Evolutionary conservation across 2,888 invertebrate species (phyloP).

Genomic region (Drosophila nr. perissopoda): DNA sequence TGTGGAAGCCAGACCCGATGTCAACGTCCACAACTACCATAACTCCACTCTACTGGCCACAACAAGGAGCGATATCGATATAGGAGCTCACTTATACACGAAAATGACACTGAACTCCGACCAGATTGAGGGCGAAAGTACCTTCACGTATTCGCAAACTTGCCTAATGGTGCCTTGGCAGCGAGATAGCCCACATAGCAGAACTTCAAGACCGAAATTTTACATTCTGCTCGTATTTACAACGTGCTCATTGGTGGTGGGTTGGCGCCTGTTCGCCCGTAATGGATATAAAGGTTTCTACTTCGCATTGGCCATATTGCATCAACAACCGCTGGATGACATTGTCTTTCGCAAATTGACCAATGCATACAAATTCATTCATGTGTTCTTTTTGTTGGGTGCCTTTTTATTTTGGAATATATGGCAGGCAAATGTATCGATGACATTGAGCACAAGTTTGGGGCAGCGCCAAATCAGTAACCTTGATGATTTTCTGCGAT

Average conservation of each 20-base stretch:
- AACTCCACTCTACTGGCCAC: slow-evolving; percentile 33
- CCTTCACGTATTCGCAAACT: slow-evolving; percentile 11
- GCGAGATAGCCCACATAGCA: neutral
- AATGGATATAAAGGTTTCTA: slow-evolving; percentile 26
- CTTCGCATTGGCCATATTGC: slow-evolving; percentile 13
- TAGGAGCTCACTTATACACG: slow-evolving; percentile 43
- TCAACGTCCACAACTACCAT: slow-evolving; percentile 45
- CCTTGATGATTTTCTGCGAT: slow-evolving; percentile 32
- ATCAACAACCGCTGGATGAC: slow-evolving; percentile 37
- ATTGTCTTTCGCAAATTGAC: slow-evolving; percentile 1
- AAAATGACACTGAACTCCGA: slow-evolving; percentile 22
- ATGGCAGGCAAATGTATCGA: no score
- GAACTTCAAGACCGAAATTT: no score
- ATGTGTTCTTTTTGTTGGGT: slow-evolving; percentile 32
- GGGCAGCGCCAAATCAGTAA: slow-evolving; percentile 16
- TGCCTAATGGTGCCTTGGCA: slow-evolving; percentile 58
- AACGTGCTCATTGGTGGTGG: slow-evolving; percentile 19
- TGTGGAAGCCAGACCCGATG: slow-evolving; percentile 17
- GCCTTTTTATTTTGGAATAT: slow-evolving; percentile 41
- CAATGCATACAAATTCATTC: slow-evolving; percentile 41
- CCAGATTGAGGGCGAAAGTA: slow-evolving; percentile 7
- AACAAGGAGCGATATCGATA: slow-evolving; percentile 38
- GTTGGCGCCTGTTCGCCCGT: slow-evolving; percentile 38
- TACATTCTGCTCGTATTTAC: slow-evolving; percentile 2
- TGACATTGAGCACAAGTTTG: no score